phyloP scores from a whole-genome alignment of 2,888 invertebrate genomes.

The Sminthurides aquaticus region DNA sequence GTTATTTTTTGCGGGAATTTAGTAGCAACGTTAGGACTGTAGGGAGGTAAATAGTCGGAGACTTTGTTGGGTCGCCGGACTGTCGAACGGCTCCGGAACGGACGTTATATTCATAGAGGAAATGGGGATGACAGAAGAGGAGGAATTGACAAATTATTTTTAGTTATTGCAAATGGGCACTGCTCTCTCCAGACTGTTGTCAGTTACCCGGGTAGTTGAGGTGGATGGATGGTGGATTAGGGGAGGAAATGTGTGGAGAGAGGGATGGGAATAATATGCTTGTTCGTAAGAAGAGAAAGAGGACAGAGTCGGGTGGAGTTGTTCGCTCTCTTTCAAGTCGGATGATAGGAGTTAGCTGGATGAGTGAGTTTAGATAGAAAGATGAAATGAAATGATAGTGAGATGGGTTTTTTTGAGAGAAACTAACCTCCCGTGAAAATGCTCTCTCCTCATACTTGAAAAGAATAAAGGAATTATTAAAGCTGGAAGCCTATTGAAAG shows the following conservation, averaged over 20 bases:
- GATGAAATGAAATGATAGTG: slow-evolving; percentile 25
- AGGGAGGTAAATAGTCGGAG: too few species aligned
- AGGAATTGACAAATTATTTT: too few species aligned
- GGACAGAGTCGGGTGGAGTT: not conserved
- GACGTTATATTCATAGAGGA: too few species aligned
- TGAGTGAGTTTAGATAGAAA: slow-evolving; percentile 25
- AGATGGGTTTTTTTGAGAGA: slow-evolving; percentile 24
- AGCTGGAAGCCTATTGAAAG: slow-evolving; percentile 11
- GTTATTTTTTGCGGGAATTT: too few species aligned
- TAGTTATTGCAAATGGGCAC: not conserved
- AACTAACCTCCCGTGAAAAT: slow-evolving; percentile 21
- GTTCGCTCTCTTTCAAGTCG: slow-evolving; percentile 11
- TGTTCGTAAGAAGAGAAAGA: not conserved
- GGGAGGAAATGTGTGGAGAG: not conserved
- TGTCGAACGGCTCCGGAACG: too few species aligned
- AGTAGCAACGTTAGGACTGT: too few species aligned
- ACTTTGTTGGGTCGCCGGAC: too few species aligned
- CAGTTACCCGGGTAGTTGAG: not conserved
- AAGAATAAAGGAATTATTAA: slow-evolving; percentile 27
- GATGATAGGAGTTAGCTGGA: slow-evolving; percentile 16
- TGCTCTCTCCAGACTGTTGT: not conserved
- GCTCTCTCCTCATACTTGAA: slow-evolving; percentile 19
- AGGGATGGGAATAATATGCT: not conserved
- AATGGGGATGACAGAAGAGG: too few species aligned
- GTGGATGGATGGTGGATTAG: not conserved